Base-by-base conservation (phyloP, 2,888 invertebrate genomes). In the Leptopilina myrica region DNA sequence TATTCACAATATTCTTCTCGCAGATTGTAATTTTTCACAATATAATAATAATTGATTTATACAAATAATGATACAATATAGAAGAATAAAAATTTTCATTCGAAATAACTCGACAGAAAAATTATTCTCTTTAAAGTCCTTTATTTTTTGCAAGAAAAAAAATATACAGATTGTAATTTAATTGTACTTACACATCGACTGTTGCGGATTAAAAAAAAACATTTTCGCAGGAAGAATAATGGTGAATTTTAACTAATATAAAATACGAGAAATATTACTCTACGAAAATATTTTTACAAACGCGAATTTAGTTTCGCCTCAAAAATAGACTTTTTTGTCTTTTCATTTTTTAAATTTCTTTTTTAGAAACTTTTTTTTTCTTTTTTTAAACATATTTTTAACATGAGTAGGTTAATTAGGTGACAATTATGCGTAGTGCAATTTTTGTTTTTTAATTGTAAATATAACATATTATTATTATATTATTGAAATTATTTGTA, bases 151-250 rank as follows among this genome's bases (percentile, higher is more conserved):
- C 66, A 78, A 79, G 5, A 33, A 33, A 33, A 67, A 79, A 82
- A 78, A 65, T 40, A 40, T 76, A 69, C 73, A 77, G 75, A 79
- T 77, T 81, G 81, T 80, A 78, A 80, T 79, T 82, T 81, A 83
- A 84, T 79, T 85, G 87, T 88, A 88, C 88, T 88, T 88, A 88
- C 78, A 86, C 83, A 84, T 84, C 76, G 78, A 85, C 85, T 84
- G 84, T 83, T 86, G 85, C 33, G 33, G 33, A 33, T 33, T 33
- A 86, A 79, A 83, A 84, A 79, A 79, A 83, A 81, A 65, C 40
- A 33, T 46, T 26, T 67, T 77, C 56, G 80, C 9, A 20, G 56
- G 73, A 80, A 76, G 77, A 80, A 33, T 33, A 77, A 69, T 79
- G 82, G 76, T 78, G 69, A 33, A 64, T 69, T 56, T 69, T 15